Evolutionary conservation across 2,797 vertebrate genomes (phyloP).

Genomic region (Smutsia gigantea): DNA sequence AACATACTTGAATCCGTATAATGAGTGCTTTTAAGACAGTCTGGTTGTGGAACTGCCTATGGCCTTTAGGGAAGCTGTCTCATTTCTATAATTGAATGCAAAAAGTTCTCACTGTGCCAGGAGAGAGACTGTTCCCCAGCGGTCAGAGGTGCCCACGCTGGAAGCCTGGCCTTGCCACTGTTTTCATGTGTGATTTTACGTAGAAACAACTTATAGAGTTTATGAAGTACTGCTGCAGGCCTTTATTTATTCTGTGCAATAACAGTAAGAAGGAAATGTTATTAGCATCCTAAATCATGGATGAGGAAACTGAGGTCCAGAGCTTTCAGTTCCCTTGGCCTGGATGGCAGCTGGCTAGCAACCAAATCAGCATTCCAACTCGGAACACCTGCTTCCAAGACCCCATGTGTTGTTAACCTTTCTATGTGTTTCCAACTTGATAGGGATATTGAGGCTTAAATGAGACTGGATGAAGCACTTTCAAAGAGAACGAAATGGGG

Average conservation of each 20-base stretch:
- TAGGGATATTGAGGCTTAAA: neutral
- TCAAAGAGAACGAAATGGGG: neutral
- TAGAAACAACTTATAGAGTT: neutral
- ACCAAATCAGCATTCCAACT: neutral
- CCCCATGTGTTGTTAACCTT: neutral
- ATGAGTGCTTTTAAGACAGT: neutral
- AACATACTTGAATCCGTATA: neutral
- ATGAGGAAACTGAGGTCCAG: neutral
- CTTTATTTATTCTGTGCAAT: neutral
- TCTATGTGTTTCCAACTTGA: neutral
- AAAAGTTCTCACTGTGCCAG: neutral
- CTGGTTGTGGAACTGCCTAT: too few species aligned
- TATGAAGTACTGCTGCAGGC: neutral
- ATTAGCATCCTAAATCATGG: accelerated
- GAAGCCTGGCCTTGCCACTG: accelerated
- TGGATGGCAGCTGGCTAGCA: neutral
- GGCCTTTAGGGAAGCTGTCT: neutral
- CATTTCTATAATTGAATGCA: neutral
- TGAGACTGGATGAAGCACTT: neutral
- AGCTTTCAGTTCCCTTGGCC: neutral
- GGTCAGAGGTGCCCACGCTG: accelerated
- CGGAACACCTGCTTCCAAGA: neutral
- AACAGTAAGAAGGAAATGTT: neutral
- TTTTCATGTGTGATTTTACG: neutral
- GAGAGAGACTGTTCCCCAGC: neutral